Evolutionary conservation across 2,888 invertebrate species (phyloP), one percentile per base, ranked within the genome.

Genomic region (Euphydryas editha): DNA sequence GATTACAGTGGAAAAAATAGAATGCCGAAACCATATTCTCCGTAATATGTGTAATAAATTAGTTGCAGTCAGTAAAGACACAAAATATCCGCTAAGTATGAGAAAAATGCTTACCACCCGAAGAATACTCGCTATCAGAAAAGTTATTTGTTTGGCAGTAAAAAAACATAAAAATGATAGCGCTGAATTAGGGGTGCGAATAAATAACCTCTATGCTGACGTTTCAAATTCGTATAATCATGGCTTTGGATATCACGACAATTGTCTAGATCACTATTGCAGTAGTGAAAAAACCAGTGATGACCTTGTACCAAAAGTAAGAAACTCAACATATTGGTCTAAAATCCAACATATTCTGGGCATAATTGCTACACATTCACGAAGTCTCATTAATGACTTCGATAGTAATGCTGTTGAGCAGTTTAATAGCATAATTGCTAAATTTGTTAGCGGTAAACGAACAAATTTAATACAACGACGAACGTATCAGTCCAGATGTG

Each of bases 381-480:
- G 56, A 56, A 56, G 56, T 37, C 30, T 56, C 37, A 56, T 56
- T 17, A 56, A 39, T 18, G 56, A 39, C 24, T 56, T 56, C 18
- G 56, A 56, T 37, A 56, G 56, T 46, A 79, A 81, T 65, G 47
- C 59, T 5, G 78, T 78, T 5, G 80, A 81, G 70, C 65, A 62
- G 15, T 83, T 71, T 62, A 78, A 78, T 59, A 73, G 72, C 24
- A 59, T 77, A 21, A 70, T 81, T 8, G 76, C 76, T 6, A 79
- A 79, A 71, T 75, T 74, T 65, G 74, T 78, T 36, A 76, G 78
- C 21, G 81, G 80, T 24, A 82, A 82, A 71, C 62, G 79, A 56
- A 71, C 81, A 3, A 80, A 82, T 67, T 77, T 73, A 49, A 42
- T 58, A 3, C 39, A 57, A 11, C 57, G 58, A 37, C 47, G 54